Evolutionary conservation across 1,140 invertebrate genomes (phyloP), one percentile per base, ranked within the genome.

Genomic region (Archegozetes longisetosus): DNA sequence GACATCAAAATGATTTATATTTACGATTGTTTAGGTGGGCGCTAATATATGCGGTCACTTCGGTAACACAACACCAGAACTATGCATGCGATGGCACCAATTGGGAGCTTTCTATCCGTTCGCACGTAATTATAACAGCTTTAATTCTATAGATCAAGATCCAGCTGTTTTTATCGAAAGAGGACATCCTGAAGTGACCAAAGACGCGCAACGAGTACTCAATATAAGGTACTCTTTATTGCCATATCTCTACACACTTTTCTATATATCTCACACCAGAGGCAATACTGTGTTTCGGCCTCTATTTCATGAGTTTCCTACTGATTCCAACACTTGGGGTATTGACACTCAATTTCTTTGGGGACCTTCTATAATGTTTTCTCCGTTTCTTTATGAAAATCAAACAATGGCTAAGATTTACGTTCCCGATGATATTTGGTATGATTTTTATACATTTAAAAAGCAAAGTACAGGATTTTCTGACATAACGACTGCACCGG

Each of bases 21-120:
- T n/a, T 47, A 47, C 12, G 12, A 47, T 47, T 13, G n/a, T n/a
- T 47, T 47, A 13, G 62, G 71, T 55, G 13, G 53, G 53, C 1
- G 63, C 67, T 28, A 75, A 74, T 61, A 70, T 73, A 40, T 73
- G 72, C 61, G 72, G 71, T 2, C 76, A 77, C 58, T 61, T 64
- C 47, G 67, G 64, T 0, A 64, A 65, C 68, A 83, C 86, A 1
- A 88, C 84, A 0, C 68, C 68, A 25, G 74, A 77, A 57, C 65
- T 79, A 53, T 79, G 78, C 62, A 66, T 68, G 12, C 61, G 78
- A 29, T 79, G 78, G 78, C 69, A 69, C 64, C 72, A 77, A 61
- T 64, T 78, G 3, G 89, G 88, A 1, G 85, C 86, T 4, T 88
- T 88, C 72, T 88, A 88, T 72, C 85, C 86, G 1, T 74, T 70